Evolutionary conservation across 2,113 vertebrate species (phyloP).

Genomic region (Percopsis transmontana): DNA sequence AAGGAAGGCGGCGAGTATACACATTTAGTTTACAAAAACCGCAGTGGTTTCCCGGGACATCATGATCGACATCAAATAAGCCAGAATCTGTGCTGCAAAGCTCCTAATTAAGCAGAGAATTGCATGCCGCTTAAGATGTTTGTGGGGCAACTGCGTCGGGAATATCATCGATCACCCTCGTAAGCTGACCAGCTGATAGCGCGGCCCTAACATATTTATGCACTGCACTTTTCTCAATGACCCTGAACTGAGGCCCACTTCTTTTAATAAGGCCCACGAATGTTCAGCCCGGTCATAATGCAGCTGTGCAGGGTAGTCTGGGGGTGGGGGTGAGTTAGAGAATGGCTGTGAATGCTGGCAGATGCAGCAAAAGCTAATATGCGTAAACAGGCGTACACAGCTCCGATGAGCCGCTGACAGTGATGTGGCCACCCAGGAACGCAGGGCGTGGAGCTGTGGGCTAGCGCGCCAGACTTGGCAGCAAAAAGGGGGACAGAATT

Average conservation of each 20-base stretch:
- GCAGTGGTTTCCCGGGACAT: slow-evolving; percentile 70
- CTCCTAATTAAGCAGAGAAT: slow-evolving; percentile 84
- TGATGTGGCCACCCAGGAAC: slow-evolving; percentile 66
- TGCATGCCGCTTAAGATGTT: slow-evolving; percentile 80
- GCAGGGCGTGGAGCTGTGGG: slow-evolving; percentile 36
- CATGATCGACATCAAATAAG: slow-evolving; percentile 71
- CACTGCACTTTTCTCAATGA: slow-evolving; percentile 61
- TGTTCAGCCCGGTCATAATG: slow-evolving; percentile 34
- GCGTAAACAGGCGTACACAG: slow-evolving; percentile 75
- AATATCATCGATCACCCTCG: slow-evolving; percentile 77
- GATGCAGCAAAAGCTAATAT: slow-evolving; percentile 76
- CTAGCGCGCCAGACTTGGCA: slow-evolving; percentile 61
- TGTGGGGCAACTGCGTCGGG: slow-evolving; percentile 73
- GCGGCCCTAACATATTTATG: slow-evolving; percentile 79
- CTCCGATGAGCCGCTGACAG: slow-evolving; percentile 64
- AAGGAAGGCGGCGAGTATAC: slow-evolving; percentile 66
- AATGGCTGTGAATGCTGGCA: slow-evolving; percentile 69
- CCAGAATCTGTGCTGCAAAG: slow-evolving; percentile 73
- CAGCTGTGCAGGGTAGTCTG: slow-evolving; percentile 23
- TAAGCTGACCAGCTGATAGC: slow-evolving; percentile 76
- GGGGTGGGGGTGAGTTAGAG: slow-evolving; percentile 4
- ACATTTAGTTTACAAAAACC: slow-evolving; percentile 74
- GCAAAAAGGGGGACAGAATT: slow-evolving; percentile 67
- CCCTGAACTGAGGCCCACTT: slow-evolving; percentile 66
- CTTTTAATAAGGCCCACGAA: slow-evolving; percentile 72